Evolutionary conservation across 1,140 invertebrate species (phyloP).

Genomic region (Panagrolaimus sp.): DNA sequence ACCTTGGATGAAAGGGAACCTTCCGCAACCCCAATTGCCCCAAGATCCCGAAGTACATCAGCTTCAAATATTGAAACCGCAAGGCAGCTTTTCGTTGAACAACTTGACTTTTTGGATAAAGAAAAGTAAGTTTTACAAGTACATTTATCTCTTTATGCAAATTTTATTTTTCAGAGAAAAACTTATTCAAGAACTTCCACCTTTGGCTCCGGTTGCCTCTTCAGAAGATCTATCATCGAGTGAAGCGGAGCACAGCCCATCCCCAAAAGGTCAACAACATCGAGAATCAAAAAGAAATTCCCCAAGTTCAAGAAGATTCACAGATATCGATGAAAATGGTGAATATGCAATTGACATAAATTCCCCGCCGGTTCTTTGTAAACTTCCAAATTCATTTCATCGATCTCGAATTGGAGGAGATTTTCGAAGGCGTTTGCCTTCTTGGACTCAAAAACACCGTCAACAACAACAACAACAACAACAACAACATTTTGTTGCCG

Average conservation of each 20-base stretch:
- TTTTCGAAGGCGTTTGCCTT: not conserved
- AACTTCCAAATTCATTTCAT: slow-evolving; percentile 20
- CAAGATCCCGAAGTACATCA: not conserved
- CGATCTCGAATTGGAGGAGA: not conserved
- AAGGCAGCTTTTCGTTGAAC: slow-evolving; percentile 55
- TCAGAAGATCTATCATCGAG: slow-evolving; percentile 55
- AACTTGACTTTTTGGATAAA: slow-evolving; percentile 57
- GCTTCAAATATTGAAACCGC: slow-evolving; percentile 44
- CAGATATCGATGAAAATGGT: slow-evolving; percentile 15
- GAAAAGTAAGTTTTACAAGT: slow-evolving; percentile 52
- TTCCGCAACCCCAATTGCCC: not conserved
- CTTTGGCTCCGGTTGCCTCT: slow-evolving; percentile 56
- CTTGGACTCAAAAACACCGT: not conserved
- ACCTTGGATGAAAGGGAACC: slow-evolving; percentile 1
- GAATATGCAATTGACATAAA: slow-evolving; percentile 55
- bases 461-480: too few relatives aligned
- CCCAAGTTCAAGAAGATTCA: slow-evolving; percentile 11
- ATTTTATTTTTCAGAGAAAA: slow-evolving; percentile 45
- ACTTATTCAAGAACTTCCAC: slow-evolving; percentile 57
- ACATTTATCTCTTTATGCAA: too few relatives aligned
- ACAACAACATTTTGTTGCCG: not conserved
- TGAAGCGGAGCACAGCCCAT: slow-evolving; percentile 33
- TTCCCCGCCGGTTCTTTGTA: slow-evolving; percentile 46
- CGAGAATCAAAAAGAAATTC: slow-evolving; percentile 8
- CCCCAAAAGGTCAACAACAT: not conserved